A percentile compares a stretch with the other conserved stretches of the same genome.
These are phyloP conservation scores for Caenorhabditis tropicalis DNA, from an alignment of 1,140 invertebrate genomes.

Conservation along the genomic window DNA sequence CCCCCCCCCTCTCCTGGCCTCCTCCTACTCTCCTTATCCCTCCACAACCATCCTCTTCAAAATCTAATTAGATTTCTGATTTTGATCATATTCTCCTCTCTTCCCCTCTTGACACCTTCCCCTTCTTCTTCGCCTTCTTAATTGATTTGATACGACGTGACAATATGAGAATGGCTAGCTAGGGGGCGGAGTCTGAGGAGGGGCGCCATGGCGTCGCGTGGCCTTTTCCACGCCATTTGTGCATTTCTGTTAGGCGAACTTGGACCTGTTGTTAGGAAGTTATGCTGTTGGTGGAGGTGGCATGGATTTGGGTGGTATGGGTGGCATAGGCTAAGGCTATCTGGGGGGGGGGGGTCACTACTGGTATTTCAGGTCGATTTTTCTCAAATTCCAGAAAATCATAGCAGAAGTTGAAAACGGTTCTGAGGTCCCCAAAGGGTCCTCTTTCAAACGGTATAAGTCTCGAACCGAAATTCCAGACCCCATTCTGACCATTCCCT, in stretches of 20 bases:
- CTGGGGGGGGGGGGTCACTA: too few relatives aligned
- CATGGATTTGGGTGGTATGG: too few relatives aligned
- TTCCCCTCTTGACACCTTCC: background rate
- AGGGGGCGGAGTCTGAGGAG: background rate
- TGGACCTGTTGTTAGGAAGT: too few relatives aligned
- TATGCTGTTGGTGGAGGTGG: too few relatives aligned
- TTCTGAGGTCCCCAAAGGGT: too few relatives aligned
- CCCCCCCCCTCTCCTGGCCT: background rate
- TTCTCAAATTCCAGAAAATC: too few relatives aligned
- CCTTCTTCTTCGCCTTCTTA: background rate
- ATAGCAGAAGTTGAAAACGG: too few relatives aligned
- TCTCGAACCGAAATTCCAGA: too few relatives aligned
- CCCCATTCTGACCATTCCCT: too few relatives aligned
- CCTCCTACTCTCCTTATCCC: background rate
- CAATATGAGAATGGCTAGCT: background rate
- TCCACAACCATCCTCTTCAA: background rate
- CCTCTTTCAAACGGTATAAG: too few relatives aligned
- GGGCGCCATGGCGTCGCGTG: background rate
- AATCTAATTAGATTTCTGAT: conserved; percentile 8
- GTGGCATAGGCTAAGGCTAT: too few relatives aligned
- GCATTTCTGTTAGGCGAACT: background rate
- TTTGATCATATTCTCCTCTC: background rate
- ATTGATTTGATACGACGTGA: background rate
- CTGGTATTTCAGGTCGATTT: too few relatives aligned
- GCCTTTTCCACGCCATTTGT: conserved; percentile 27